phyloP scores from a whole-genome alignment of 1,140 invertebrate genomes.

The Lamellibrachia luymesi region DNA sequence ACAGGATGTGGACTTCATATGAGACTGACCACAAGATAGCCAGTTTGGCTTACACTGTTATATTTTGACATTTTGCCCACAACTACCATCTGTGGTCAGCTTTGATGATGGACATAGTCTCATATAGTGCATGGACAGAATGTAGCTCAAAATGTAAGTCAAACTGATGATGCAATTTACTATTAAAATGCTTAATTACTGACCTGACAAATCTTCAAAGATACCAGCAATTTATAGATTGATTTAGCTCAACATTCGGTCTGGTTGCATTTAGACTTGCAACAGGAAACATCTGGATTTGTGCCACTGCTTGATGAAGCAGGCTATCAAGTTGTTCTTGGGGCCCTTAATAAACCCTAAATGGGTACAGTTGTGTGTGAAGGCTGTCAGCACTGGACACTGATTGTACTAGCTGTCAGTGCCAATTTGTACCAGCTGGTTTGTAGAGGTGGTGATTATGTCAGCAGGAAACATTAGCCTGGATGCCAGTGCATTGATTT shows the following conservation, averaged over 20 bases:
- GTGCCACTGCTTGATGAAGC: neutral
- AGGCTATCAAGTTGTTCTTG: neutral
- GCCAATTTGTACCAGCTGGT: neutral
- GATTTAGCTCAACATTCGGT: neutral
- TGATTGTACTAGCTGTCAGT: neutral
- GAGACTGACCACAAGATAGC: neutral
- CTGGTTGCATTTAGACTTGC: neutral
- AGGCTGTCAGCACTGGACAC: neutral
- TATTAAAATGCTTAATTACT: no score
- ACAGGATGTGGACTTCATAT: no score
- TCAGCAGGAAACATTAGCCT: neutral
- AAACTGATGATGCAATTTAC: no score
- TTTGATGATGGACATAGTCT: neutral
- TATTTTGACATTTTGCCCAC: no score
- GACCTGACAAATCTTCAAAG: neutral
- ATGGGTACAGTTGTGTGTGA: slow-evolving; percentile 1
- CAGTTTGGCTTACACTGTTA: neutral
- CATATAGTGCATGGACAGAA: neutral
- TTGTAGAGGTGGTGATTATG: neutral
- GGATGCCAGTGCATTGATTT: neutral
- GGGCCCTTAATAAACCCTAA: neutral
- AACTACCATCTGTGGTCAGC: neutral
- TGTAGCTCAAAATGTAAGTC: neutral
- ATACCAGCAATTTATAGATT: neutral
- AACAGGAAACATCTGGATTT: neutral